A percentile compares a stretch with the other conserved stretches of the same genome.
Conservation (phyloP, 2,888 invertebrate species). For the Parascotia fuliginaria region DNA sequence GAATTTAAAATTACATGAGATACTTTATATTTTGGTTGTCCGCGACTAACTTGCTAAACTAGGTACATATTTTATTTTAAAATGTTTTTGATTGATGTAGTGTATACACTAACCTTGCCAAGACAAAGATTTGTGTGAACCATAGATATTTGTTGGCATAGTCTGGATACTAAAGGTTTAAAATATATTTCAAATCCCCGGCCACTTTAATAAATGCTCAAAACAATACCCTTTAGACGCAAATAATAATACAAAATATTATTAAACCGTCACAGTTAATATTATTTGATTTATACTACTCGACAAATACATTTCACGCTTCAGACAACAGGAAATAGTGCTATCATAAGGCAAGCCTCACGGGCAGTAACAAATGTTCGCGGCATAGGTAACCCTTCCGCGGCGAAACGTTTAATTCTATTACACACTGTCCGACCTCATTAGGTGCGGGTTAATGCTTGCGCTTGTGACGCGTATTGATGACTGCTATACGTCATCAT, state of each 20-base stretch:
- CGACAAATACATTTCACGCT: background rate
- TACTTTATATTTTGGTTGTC: too few species aligned
- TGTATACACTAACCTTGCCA: too few species aligned
- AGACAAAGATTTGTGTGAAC: too few species aligned
- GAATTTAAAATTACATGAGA: too few species aligned
- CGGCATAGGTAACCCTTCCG: conserved; percentile 42
- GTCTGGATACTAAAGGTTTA: too few species aligned
- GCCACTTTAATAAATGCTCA: too few species aligned
- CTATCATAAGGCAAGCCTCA: conserved; percentile 23
- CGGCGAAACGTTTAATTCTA: conserved; percentile 73
- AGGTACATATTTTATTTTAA: too few species aligned
- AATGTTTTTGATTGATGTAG: too few species aligned
- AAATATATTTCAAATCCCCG: too few species aligned
- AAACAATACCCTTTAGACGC: background rate
- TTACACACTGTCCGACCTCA: conserved; percentile 75
- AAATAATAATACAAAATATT: background rate
- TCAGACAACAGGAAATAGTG: conserved; percentile 33
- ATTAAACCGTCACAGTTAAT: background rate
- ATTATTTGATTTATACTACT: background rate
- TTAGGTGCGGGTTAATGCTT: conserved; percentile 74
- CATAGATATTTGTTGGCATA: too few species aligned
- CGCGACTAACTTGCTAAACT: too few species aligned
- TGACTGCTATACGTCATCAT: conserved; percentile 74
- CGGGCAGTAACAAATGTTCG: conserved; percentile 41
- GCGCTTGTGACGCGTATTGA: conserved; percentile 71